Evolutionary conservation across 2,888 invertebrate species (phyloP), one percentile per base, ranked within the genome.

Genomic region (Isotomurus palustris): DNA sequence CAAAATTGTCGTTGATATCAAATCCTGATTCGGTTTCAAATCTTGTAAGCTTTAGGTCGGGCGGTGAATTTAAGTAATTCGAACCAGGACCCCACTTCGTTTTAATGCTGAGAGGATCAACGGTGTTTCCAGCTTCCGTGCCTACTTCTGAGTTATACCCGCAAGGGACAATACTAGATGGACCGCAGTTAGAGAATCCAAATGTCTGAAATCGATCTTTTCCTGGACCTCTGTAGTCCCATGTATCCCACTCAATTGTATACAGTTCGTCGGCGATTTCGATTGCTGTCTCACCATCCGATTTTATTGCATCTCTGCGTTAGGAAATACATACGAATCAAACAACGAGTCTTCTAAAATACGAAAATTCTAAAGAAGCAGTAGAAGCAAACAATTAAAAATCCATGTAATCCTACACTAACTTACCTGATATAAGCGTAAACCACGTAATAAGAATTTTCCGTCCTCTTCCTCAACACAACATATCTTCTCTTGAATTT

Each of bases 171-270:
- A 55, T 8, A 8, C 24, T 3, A 4, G 28, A 48, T 10, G 40
- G n/a, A 0, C 38, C 55, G 14, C 55, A 54, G 38, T 54, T 54
- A 3, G 36, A 35, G 29, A 48, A 55, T 28, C 55, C 55, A 22
- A 48, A 55, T 12, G 47, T 47, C 17, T 6, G 10, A 19, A 47
- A 38, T 28, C 48, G 28, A 29, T 47, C 38, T 38, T 48, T 19
- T 6, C 40, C 49, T 29, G 48, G 38, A 3, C 38, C 48, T n/a
- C 48, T 25, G 28, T 55, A 48, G 27, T 55, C 48, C 55, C 55
- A 55, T 3, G 55, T 29, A 32, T 55, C 55, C 55, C 55, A 55
- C 29, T 55, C 55, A 28, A 55, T 48, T 1, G 22, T n/a, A 2
- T 10, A 3, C 1, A 24, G 12, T 14, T 8, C 27, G n/a, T 41